Evolutionary conservation across 2,797 vertebrate species (phyloP).

Genomic region (Antennarius maculatus): DNA sequence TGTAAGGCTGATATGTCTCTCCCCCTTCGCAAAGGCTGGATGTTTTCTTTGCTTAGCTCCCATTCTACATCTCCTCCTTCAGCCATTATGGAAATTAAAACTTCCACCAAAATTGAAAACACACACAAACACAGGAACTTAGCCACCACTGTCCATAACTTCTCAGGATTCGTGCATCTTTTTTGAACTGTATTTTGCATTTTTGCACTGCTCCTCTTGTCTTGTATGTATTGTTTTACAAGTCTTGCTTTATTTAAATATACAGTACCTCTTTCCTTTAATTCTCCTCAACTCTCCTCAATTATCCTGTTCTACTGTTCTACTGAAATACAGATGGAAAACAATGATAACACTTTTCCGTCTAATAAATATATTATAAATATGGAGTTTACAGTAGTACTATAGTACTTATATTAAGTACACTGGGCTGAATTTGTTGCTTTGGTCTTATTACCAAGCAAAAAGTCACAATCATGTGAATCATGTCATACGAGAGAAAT

Average conservation of each 20-base stretch:
- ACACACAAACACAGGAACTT: not conserved
- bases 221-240: not conserved
- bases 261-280: too few relatives aligned
- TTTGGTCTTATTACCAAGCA: too few relatives aligned
- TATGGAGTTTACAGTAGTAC: not conserved
- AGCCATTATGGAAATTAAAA: conserved; percentile 75
- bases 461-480: not conserved
- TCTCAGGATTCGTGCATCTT: too few relatives aligned
- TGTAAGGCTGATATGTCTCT: conserved; percentile 87
- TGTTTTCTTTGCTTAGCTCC: conserved; percentile 97
- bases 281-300: too few relatives aligned
- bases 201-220: too few relatives aligned
- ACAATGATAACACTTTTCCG: not conserved
- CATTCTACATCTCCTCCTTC: conserved; percentile 88
- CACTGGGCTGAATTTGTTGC: too few relatives aligned
- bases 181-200: too few relatives aligned
- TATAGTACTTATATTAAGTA: too few relatives aligned
- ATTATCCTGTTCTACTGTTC: too few relatives aligned
- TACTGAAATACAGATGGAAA: not conserved
- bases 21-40: conserved; percentile 90
- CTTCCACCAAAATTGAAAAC: conserved; percentile 7
- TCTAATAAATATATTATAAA: not conserved
- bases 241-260: not conserved
- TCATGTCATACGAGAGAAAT: not conserved
- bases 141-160: not conserved